Evolutionary conservation across 2,113 vertebrate species (phyloP).

Genomic region (Tricholaema leucomelas): DNA sequence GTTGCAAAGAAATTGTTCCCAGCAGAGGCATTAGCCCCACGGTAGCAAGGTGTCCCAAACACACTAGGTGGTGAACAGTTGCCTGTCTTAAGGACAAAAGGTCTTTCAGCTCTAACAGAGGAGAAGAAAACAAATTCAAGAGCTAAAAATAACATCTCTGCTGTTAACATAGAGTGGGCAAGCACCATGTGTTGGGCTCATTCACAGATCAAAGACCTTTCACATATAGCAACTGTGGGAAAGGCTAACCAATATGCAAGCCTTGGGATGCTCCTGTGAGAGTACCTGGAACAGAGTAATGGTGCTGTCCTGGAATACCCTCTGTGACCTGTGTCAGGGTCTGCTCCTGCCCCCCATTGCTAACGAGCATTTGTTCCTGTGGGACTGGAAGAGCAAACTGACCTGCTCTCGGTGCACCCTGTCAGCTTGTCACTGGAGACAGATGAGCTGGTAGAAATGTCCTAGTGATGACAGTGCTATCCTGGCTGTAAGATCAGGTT

Average conservation of each 20-base stretch:
- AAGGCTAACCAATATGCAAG: not conserved
- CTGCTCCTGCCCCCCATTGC: not conserved
- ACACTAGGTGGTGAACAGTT: not conserved
- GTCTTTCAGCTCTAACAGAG: not conserved
- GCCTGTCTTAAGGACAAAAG: not conserved
- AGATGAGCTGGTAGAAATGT: not conserved
- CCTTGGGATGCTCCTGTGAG: not conserved
- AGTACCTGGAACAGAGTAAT: not conserved
- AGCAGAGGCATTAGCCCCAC: not conserved
- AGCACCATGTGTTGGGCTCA: slow-evolving; percentile 26
- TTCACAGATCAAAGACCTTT: slow-evolving; percentile 38
- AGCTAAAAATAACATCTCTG: slow-evolving; percentile 47
- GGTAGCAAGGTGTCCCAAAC: not conserved
- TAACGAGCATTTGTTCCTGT: not conserved
- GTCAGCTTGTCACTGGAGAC: not conserved
- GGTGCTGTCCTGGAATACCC: rapidly evolving
- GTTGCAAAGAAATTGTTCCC: not conserved
- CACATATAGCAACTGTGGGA: not conserved
- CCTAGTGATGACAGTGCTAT: not conserved
- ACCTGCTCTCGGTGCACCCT: not conserved
- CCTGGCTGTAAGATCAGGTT: not conserved
- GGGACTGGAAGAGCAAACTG: not conserved
- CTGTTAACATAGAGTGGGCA: not conserved
- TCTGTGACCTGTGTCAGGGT: not conserved
- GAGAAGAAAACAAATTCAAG: not conserved